Percentiles rank a stretch among this genome's conserved stretches.
Conservation (phyloP, 2,797 vertebrate genomes). For the Sciurus vulgaris region DNA sequence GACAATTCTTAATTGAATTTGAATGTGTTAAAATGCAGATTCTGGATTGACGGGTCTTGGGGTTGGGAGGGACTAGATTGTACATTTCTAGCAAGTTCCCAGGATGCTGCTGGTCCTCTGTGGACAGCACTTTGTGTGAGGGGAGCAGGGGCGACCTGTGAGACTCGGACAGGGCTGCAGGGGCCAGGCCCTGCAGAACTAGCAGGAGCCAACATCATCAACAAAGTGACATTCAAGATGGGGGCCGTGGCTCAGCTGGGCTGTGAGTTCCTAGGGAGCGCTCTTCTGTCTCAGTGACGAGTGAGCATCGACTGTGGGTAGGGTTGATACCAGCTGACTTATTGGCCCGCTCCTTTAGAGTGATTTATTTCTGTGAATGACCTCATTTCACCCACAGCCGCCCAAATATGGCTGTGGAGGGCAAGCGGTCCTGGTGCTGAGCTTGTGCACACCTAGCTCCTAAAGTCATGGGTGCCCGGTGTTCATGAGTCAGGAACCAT, state of each 20-base stretch:
- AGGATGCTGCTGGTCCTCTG: fast-evolving
- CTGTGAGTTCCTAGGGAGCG: neutral
- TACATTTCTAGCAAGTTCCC: neutral
- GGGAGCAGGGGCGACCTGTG: neutral
- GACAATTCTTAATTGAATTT: neutral
- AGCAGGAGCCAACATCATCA: neutral
- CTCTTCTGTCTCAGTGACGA: neutral
- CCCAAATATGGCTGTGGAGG: neutral
- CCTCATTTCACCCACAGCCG: neutral
- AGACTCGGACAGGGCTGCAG: neutral
- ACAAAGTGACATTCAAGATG: neutral
- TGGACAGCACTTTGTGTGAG: no score
- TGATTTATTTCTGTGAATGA: neutral
- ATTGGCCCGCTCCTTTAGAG: neutral
- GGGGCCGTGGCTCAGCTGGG: neutral
- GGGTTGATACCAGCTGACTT: neutral
- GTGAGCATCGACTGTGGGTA: neutral
- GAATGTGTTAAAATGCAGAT: neutral
- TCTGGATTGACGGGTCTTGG: neutral
- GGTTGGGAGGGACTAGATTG: neutral
- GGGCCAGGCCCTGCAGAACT: neutral
- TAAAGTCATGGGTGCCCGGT: neutral
- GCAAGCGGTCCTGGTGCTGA: neutral
- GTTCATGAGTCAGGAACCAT: neutral
- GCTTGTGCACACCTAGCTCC: neutral